These are phyloP conservation scores for Leptobrachium ailaonicum DNA, from an alignment of 2,113 vertebrate genomes.

Conservation along the genomic window DNA sequence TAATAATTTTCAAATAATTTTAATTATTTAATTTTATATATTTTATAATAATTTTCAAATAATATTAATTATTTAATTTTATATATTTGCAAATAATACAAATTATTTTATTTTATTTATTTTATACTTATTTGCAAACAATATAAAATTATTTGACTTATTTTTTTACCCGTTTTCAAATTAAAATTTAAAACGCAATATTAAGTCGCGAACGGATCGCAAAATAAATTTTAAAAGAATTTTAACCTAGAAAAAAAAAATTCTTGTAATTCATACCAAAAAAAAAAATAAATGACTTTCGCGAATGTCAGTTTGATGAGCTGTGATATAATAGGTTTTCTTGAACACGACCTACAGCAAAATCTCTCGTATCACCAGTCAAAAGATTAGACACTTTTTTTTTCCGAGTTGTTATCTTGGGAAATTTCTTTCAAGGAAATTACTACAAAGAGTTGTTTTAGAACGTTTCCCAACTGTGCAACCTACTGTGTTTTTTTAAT, in stretches of 20 bases:
- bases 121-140: too few species aligned
- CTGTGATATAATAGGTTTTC: slow-evolving; percentile 61
- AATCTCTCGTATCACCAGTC: slow-evolving; percentile 58
- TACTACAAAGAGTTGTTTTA: slow-evolving; percentile 92
- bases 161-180: too few species aligned
- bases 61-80: too few species aligned
- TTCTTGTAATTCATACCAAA: background rate
- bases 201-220: too few species aligned
- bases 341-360: slow-evolving; percentile 64
- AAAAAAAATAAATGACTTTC: slow-evolving; percentile 2
- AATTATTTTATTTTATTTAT: too few species aligned
- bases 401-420: slow-evolving; percentile 71
- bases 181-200: too few species aligned
- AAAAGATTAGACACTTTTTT: slow-evolving; percentile 70
- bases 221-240: too few species aligned
- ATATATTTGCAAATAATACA: too few species aligned
- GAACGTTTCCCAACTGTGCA: slow-evolving; percentile 82
- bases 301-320: slow-evolving; percentile 53
- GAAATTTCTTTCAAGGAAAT: slow-evolving; percentile 84
- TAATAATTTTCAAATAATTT: too few species aligned
- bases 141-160: too few species aligned
- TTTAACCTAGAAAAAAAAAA: background rate
- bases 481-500: slow-evolving; percentile 96
- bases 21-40: too few species aligned
- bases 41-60: too few species aligned